Evolutionary conservation across 2,888 invertebrate genomes (phyloP), one percentile per base, ranked within the genome.

Genomic region (Melipona bicolor): DNA sequence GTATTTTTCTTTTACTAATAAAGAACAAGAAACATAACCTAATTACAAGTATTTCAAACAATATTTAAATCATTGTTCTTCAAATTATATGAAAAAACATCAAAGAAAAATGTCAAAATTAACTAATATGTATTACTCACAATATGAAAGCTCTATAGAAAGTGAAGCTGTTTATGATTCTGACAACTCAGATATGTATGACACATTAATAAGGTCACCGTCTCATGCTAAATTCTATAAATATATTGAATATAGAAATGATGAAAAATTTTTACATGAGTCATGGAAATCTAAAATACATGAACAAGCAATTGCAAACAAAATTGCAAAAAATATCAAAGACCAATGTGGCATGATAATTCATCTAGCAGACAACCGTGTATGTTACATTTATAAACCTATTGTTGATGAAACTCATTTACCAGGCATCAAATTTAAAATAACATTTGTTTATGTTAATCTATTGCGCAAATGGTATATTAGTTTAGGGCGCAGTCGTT

Each of bases 391-490:
- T 65, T 87, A 83, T 61, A 68, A 70, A 62, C 79, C 70, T 49
- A n/a, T 19, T 32, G 21, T 56, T 17, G 27, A 72, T 27, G 17
- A 32, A n/a, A 13, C 61, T 32, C 4, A 15, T 17, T n/a, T 81
- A 52, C 24, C 67, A 43, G 76, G 27, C 13, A 80, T 89, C 17
- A 75, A 61, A 50, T 89, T 81, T 54, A 84, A 79, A 77, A 21
- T 89, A 80, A 77, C 69, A 43, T 6, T 87, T 4, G 1, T 27
- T 9, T 89, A 89, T 61, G 9, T 27, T 15, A 75, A 64, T 49
- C 9, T 86, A 21, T 49, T 72, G 15, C 81, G 84, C 17, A 89
- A 77, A 76, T 89, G 89, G 89, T 86, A 80, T n/a, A 64, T 84
- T 32, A 89, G 86, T 67, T 32, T 43, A 19, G 87, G 84, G 0